phyloP scores from a whole-genome alignment of 2,888 invertebrate genomes.

The Lepetodrilus schrolli region DNA sequence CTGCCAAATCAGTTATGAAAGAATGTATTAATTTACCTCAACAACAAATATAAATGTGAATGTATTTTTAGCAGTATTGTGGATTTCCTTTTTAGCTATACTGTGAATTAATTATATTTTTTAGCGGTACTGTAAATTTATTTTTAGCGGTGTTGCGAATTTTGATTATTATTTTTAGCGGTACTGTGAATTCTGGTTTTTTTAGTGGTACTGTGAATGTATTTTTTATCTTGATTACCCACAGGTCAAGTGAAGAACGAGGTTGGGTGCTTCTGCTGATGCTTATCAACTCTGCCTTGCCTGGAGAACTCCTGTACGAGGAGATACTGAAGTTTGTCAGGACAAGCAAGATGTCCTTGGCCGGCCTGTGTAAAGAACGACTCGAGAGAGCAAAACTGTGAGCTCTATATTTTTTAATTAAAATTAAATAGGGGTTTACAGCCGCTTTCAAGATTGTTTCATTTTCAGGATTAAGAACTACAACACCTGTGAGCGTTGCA shows the following conservation, averaged over 20 bases:
- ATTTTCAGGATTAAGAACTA: too few relatives aligned
- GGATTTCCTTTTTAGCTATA: too few relatives aligned
- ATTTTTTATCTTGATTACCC: not conserved
- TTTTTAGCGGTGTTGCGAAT: not conserved
- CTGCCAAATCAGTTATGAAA: too few relatives aligned
- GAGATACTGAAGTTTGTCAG: constrained; percentile 55
- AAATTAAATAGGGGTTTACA: too few relatives aligned
- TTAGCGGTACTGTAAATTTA: too few relatives aligned
- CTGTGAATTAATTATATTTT: too few relatives aligned
- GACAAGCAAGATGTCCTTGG: constrained; percentile 45
- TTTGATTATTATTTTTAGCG: not conserved
- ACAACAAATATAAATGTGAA: too few relatives aligned
- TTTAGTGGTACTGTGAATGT: not conserved
- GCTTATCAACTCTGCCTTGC: constrained; percentile 50
- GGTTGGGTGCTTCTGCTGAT: constrained; percentile 62
- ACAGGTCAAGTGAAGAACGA: constrained; percentile 56
- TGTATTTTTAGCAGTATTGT: too few relatives aligned
- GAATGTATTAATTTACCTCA: too few relatives aligned
- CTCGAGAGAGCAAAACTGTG: constrained; percentile 52
- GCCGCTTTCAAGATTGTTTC: too few relatives aligned
- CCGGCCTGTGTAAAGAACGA: constrained; percentile 52
- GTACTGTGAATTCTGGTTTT: not conserved
- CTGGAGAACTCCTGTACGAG: constrained; percentile 56
- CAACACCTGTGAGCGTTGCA: too few relatives aligned
- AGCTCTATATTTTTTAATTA: too few relatives aligned